These are phyloP conservation scores for Micromesistius poutassou DNA, from an alignment of 2,797 vertebrate genomes.

Conservation along the genomic window DNA sequence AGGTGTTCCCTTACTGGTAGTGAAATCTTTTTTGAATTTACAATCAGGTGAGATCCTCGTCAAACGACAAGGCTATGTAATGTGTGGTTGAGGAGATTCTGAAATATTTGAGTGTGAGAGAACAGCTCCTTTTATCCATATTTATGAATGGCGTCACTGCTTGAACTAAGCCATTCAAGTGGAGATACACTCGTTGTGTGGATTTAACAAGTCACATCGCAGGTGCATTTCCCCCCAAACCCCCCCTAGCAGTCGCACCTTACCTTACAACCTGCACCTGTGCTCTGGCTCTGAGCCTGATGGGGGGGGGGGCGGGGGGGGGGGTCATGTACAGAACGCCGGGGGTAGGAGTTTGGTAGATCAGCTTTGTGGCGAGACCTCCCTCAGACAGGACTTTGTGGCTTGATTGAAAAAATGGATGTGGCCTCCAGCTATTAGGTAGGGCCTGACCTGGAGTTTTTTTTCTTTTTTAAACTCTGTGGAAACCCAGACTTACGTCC, in stretches of 20 bases:
- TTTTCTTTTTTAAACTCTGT: too few species aligned
- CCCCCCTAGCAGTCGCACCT: neutral
- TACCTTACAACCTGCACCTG: slow-evolving; percentile 37
- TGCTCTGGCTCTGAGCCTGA: slow-evolving; percentile 14
- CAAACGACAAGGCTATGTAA: neutral
- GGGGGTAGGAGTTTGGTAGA: slow-evolving; percentile 7
- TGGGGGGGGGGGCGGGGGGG: neutral
- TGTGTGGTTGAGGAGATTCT: neutral
- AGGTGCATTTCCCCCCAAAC: slow-evolving; percentile 25
- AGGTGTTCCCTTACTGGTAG: neutral
- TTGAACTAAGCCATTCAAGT: slow-evolving; percentile 14
- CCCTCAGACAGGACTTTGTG: slow-evolving; percentile 18
- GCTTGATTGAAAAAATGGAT: slow-evolving; percentile 3
- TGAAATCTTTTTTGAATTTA: neutral
- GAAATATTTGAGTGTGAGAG: slow-evolving; percentile 17
- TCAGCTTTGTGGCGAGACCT: slow-evolving; percentile 6
- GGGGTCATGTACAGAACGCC: neutral
- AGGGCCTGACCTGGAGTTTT: neutral
- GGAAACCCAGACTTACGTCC: neutral
- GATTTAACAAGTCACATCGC: slow-evolving; percentile 30
- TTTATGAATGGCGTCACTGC: slow-evolving; percentile 11
- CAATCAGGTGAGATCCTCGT: neutral
- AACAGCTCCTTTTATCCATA: slow-evolving; percentile 11
- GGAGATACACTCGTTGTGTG: slow-evolving; percentile 18
- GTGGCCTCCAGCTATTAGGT: neutral